Conservation (phyloP, 2,888 invertebrate species). For the Heterodera filipjevi region DNA sequence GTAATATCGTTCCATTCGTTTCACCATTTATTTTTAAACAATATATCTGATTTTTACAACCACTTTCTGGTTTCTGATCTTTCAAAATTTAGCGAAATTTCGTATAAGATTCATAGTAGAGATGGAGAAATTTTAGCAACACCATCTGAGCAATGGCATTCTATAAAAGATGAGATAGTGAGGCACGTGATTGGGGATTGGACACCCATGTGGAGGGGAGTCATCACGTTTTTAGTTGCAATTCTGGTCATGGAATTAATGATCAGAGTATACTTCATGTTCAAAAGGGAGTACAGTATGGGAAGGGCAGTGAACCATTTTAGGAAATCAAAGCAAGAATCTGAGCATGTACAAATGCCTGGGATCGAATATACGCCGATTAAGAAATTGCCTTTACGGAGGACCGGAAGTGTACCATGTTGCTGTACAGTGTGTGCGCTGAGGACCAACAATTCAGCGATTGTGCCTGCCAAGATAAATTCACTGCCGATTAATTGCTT, state of each 20-base stretch:
- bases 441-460: neutral
- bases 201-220: neutral
- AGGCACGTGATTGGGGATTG: neutral
- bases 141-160: neutral
- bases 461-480: neutral
- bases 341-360: neutral
- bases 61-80: neutral
- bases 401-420: neutral
- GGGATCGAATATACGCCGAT: neutral
- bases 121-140: constrained; percentile 8
- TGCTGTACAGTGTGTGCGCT: neutral
- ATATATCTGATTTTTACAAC: neutral
- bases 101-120: neutral
- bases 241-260: neutral
- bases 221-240: neutral
- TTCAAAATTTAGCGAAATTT: neutral
- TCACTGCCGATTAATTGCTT: neutral
- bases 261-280: neutral
- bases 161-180: neutral
- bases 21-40: neutral
- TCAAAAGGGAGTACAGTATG: neutral
- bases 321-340: too few relatives aligned
- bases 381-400: neutral
- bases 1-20: neutral
- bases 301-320: neutral